Base-by-base conservation (phyloP, 2,888 invertebrate genomes). In the Andrena camellia region DNA sequence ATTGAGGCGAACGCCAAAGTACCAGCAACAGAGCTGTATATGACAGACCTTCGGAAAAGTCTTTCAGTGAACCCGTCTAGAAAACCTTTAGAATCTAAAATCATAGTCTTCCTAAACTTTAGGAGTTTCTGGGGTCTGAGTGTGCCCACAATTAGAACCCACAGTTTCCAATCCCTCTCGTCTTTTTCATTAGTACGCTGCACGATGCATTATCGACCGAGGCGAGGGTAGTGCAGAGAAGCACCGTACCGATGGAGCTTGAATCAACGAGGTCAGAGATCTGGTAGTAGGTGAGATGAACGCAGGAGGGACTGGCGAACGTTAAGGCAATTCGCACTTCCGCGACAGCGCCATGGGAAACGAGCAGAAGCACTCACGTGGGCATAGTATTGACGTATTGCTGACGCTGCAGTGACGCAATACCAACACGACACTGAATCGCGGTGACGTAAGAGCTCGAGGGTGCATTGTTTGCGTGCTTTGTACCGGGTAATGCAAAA, bases 191-290 rank as follows among this genome's bases (percentile, higher is more conserved):
- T 6, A 20, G 1, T 23, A 48, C 31, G 7, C 31, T 20, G 20
- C 8, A 6, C 6, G 8, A n/a, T 31, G 50, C 70, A 59, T 86
- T 81, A 86, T 81, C 87, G 63, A 68, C 76, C 13, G 71, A 20
- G 57, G 2, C 6, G 67, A 23, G 63, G 81, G 81, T 86, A 78
- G 81, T 60, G 75, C 67, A 87, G 87, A 76, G 33, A 87, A 54
- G 17, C 52, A 20, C 52, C 52, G 76, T 77, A 84, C 84, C 86
- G 84, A 73, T 78, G 63, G 73, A 64, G 82, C 33, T 7, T 54
- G 29, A 63, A 29, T 63, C 69, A 50, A 52, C 59, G 26, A 54
- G 35, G 50, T 26, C 42, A 57, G 13, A 60, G 60, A 69, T 54
- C 57, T 63, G 60, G 59, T 71, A 84, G 80, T 86, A 71, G 63